Evolutionary conservation across 2,113 vertebrate genomes (phyloP), one percentile per base, ranked within the genome.

Genomic region (Corythornis madagascariensis): DNA sequence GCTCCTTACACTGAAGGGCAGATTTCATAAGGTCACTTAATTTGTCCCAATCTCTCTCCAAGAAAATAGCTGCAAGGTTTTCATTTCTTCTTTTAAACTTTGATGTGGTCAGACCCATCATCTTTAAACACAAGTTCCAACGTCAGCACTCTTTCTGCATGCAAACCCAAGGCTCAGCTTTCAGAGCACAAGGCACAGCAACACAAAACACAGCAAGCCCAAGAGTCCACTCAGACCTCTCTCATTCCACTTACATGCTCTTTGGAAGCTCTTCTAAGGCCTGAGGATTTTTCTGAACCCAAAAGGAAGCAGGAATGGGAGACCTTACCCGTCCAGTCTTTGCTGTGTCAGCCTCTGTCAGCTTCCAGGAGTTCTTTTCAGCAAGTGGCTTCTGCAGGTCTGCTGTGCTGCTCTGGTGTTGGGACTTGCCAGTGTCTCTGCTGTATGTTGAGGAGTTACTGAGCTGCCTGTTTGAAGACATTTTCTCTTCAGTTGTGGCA

Each of bases 271-370:
- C 21, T 64, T 50, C 25, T 48, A 28, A 87, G 29, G 5, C 9
- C 45, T 3, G 13, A 6, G 18, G 13, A 65, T 67, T 84, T 71
- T 64, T 69, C 56, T 67, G 42, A 55, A 81, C 55, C 2, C 26
- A 12, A 22, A 50, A 45, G 26, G n/a, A 86, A 57, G 21, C 0
- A 2, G 26, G 28, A 52, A 31, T 2, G 3, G n/a, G 48, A 75
- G 38, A 55, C 71, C 97, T 91, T 93, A 99, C 99, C 97, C 96
- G 96, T 40, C 99, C 99, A 0, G 99, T 99, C 93, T 99, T 98
- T 0, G 98, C 99, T 69, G 99, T 99, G 96, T 99, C 99, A 0
- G 98, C 98, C 91, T 99, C 98, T 0, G 95, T 98, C 66, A 99
- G 95, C 83, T 98, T 99, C 96, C 98, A 99, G 24, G 95, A 92